Base-by-base conservation (phyloP, 2,797 vertebrate genomes). In the Notoglanidium macrostoma region DNA sequence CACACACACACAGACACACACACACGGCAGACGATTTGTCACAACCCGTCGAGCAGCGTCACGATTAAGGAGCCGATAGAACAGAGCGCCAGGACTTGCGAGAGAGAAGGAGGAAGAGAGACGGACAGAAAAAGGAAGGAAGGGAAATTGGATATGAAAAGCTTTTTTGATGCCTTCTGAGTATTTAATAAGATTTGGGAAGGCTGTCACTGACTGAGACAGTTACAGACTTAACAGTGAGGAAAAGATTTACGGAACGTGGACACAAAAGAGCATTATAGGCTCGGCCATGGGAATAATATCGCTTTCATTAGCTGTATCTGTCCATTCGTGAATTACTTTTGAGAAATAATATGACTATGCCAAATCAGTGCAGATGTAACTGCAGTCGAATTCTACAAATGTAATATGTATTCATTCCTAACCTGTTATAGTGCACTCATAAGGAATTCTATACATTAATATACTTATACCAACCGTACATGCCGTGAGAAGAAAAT, bases 171-270 rank as follows among this genome's bases (percentile, higher is more conserved):
- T 29, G 63, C 51, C 72, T 84, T 79, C 44, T 46, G 73, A 79
- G 63, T 46, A 46, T 54, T 67, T 87, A 85, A 85, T 84, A 84
- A 46, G 82, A 84, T 87, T 87, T 84, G 54, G 40, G n/a, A 79
- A 84, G 74, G 68, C 73, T 72, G 82, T 87, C 87, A 84, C 15
- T 35, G 82, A 59, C 73, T 68, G n/a, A 79, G 87, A 87, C 82
- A 84, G 74, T 84, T 87, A 78, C 61, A 70, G 63, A 79, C 57
- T 87, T 87, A 70, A 84, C 49, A 85, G 26, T 26, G 15, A 85
- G 57, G 44, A 76, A 29, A 67, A 17, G 49, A 84, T 40, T 67
- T 26, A 17, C 59, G 19, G n/a, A 61, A n/a, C 7, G 32, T 54
- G 29, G 59, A 67, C 9, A n/a, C 9, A 32, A 70, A 26, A 29